A percentile compares a stretch with the other conserved stretches of the same genome.
Evolutionary conservation across 1,140 invertebrate species (phyloP).

Genomic region (Drosophila cardini): DNA sequence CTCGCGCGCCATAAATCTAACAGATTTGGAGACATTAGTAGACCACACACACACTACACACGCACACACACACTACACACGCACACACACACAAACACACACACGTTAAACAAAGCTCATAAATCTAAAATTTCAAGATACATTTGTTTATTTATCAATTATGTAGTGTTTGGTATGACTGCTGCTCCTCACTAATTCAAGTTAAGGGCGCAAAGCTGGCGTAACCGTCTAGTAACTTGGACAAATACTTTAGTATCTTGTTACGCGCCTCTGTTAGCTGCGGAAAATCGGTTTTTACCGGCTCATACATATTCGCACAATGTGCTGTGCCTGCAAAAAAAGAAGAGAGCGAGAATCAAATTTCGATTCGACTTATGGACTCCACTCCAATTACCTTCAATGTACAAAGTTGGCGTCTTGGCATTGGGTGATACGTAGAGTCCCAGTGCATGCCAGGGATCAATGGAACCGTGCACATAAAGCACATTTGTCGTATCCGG

Average conservation of each 20-base stretch:
- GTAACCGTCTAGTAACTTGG: conserved; percentile 61
- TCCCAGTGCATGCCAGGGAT: conserved; percentile 96
- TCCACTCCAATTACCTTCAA: conserved; percentile 86
- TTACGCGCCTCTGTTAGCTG: conserved; percentile 88
- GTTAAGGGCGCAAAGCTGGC: conserved; percentile 31
- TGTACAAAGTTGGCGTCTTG: conserved; percentile 89
- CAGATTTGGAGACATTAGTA: conserved; percentile 4
- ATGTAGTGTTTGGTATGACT: neutral
- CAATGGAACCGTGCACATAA: conserved; percentile 95
- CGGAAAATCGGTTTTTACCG: conserved; percentile 87
- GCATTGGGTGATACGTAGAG: conserved; percentile 86
- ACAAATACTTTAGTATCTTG: conserved; percentile 87
- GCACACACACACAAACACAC: neutral
- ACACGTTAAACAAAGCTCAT: conserved; percentile 36
- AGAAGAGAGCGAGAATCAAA: neutral
- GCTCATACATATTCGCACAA: conserved; percentile 92
- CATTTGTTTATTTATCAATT: conserved; percentile 8
- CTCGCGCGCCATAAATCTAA: neutral
- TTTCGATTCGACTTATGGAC: too few relatives aligned
- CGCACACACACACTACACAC: neutral
- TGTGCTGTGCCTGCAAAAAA: conserved; percentile 90
- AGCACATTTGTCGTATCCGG: conserved; percentile 91
- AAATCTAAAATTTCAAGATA: conserved; percentile 31
- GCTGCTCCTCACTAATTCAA: conserved; percentile 26
- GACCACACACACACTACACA: conserved; percentile 11